These are phyloP conservation scores for Syrphus vitripennis DNA, from an alignment of 2,888 invertebrate species.

Conservation along the genomic window DNA sequence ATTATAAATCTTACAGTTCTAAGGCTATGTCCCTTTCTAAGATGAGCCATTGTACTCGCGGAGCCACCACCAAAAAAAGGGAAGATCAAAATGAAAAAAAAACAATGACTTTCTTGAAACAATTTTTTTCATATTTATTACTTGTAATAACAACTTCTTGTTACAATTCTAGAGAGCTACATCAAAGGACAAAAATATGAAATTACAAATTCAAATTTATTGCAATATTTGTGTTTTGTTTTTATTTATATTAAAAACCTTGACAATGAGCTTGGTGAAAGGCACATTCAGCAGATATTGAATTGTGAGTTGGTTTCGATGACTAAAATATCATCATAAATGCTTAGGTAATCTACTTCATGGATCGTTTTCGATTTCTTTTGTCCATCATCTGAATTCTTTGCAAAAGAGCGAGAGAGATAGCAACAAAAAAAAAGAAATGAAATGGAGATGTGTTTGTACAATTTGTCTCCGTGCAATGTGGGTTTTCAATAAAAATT, in stretches of 20 bases:
- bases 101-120: conserved; percentile 34
- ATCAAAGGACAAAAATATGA: conserved; percentile 57
- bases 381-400: conserved; percentile 28
- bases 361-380: conserved; percentile 59
- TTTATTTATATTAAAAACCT: conserved; percentile 67
- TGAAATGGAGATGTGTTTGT: conserved; percentile 34
- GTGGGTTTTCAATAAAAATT: conserved; percentile 53
- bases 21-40: not conserved
- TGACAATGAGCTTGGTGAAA: conserved; percentile 47
- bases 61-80: conserved; percentile 16
- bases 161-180: too few species aligned
- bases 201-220: conserved; percentile 71
- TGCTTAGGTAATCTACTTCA: not conserved
- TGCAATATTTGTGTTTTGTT: conserved; percentile 46
- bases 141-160: conserved; percentile 18
- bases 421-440: too few species aligned
- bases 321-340: not conserved
- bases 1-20: too few species aligned
- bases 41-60: not conserved
- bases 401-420: too few species aligned
- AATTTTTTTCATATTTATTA: conserved; percentile 31
- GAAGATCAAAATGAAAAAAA: not conserved
- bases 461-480: conserved; percentile 63
- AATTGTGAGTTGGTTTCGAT: conserved; percentile 20
- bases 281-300: conserved; percentile 1